These are phyloP conservation scores for Tortricodes alternella DNA, from an alignment of 2,888 invertebrate genomes.

Conservation along the genomic window DNA sequence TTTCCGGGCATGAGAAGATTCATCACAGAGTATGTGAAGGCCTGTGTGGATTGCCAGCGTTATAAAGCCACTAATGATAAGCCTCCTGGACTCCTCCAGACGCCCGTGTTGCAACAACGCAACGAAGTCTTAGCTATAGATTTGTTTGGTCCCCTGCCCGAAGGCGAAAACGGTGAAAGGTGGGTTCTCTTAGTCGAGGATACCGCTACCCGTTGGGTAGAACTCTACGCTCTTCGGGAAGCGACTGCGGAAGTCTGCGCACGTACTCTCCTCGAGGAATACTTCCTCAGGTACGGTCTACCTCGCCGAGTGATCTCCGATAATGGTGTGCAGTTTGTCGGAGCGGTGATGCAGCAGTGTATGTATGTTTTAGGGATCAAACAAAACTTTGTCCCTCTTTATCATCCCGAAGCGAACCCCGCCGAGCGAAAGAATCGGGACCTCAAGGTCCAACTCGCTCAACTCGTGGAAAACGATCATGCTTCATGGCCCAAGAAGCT, in stretches of 20 bases:
- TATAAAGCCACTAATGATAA: not conserved
- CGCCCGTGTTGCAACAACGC: not conserved
- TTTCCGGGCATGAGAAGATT: not conserved
- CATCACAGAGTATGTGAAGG: not conserved
- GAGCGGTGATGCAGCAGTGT: not conserved
- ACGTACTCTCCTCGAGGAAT: not conserved
- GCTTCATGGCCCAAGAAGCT: not conserved
- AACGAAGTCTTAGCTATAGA: not conserved
- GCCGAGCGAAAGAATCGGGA: constrained; percentile 1
- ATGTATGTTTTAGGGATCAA: too few relatives aligned
- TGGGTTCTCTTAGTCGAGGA: not conserved
- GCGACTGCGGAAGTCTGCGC: not conserved
- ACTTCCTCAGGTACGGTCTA: not conserved
- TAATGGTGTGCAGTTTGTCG: not conserved
- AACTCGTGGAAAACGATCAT: constrained; percentile 1
- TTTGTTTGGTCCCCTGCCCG: not conserved
- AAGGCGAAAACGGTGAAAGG: not conserved
- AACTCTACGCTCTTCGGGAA: not conserved
- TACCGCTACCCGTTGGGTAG: not conserved
- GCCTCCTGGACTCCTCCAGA: not conserved
- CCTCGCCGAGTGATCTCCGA: not conserved
- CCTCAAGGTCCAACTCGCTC: not conserved
- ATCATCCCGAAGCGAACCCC: not conserved
- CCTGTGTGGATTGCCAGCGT: not conserved
- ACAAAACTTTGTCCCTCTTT: not conserved